Evolutionary conservation across 2,888 invertebrate species (phyloP).

Genomic region (Odontothrips loti): DNA sequence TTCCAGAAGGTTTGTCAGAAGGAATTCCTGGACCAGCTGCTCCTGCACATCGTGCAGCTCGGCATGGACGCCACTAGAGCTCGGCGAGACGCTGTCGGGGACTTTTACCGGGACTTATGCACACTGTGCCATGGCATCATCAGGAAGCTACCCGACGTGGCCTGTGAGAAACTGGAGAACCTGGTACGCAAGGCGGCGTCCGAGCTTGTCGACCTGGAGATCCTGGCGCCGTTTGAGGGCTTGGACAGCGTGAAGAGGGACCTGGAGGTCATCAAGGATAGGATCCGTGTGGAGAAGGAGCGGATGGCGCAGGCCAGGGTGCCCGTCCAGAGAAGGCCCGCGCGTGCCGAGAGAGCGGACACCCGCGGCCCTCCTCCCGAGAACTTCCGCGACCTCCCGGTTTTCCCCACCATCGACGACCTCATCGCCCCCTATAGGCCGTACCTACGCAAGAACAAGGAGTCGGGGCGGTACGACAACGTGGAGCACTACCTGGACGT

Average conservation of each 20-base stretch:
- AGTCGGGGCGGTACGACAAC: conserved; percentile 44
- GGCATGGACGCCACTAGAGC: background rate
- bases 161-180: background rate
- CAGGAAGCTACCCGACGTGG: background rate
- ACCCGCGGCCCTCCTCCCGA: background rate
- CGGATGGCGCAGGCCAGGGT: background rate
- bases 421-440: conserved; percentile 41
- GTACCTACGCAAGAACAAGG: conserved; percentile 46
- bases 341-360: background rate
- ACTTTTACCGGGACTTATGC: background rate
- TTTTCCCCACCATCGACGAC: conserved; percentile 44
- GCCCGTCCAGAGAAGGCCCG: background rate
- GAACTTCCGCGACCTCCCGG: conserved; percentile 38
- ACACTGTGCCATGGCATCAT: background rate
- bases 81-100: background rate
- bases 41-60: background rate
- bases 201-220: background rate
- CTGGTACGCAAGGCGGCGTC: background rate
- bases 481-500: conserved; percentile 51
- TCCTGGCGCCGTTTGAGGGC: background rate
- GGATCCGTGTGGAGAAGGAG: background rate
- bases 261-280: background rate
- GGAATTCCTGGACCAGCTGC: background rate
- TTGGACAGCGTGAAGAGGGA: background rate
- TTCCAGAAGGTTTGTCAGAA: background rate